Conservation (phyloP, 2,797 vertebrate genomes). For the Synaphobranchus kaupii region DNA sequence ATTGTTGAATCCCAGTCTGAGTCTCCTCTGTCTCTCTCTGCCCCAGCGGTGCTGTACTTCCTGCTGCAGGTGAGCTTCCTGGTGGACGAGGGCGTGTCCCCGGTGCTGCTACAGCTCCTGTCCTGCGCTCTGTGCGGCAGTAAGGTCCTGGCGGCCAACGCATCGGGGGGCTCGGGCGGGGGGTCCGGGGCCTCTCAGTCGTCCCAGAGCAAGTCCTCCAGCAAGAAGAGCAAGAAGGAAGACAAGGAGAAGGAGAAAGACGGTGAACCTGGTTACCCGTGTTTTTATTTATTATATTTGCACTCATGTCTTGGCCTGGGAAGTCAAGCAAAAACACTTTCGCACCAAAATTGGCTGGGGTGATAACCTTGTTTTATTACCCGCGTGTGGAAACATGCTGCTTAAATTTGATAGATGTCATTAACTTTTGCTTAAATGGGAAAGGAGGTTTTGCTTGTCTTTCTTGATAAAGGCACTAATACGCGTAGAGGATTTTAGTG, state of each 20-base stretch:
- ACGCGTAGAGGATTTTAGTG: neutral
- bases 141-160: constrained; percentile 84
- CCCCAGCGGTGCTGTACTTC: constrained; percentile 93
- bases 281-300: neutral
- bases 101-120: constrained; percentile 92
- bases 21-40: neutral
- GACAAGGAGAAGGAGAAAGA: constrained; percentile 97
- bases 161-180: constrained; percentile 75
- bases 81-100: constrained; percentile 95
- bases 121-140: constrained; percentile 98
- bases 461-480: neutral
- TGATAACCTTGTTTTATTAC: neutral
- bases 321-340: neutral
- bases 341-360: neutral
- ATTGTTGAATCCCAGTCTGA: neutral
- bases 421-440: neutral
- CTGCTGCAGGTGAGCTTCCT: constrained; percentile 98
- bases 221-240: constrained; percentile 98
- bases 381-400: neutral
- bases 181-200: constrained; percentile 81
- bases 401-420: neutral
- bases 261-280: constrained; percentile 67
- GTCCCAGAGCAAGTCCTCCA: constrained; percentile 91
- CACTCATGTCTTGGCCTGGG: neutral
- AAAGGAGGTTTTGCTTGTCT: neutral